Evolutionary conservation across 2,113 vertebrate species (phyloP), one percentile per base, ranked within the genome.

Genomic region (Tragulus kanchil): DNA sequence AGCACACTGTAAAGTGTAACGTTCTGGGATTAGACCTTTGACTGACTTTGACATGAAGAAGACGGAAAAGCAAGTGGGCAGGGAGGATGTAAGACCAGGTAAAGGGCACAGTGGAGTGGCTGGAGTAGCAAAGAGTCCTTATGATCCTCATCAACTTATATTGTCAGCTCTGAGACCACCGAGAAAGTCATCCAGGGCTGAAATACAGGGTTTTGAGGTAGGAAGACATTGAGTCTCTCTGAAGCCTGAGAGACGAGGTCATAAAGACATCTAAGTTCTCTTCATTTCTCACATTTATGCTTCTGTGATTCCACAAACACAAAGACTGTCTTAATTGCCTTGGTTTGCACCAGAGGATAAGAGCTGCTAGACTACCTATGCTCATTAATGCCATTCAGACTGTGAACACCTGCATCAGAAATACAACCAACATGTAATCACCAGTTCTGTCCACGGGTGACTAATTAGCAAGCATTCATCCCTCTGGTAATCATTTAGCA

Each of bases 381-480:
- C 62, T 96, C 52, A 82, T 50, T 78, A 93, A 90, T 90, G 69
- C 21, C 71, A 95, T 85, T 96, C 54, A 85, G 89, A 73, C 90
- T 65, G 90, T 54, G 50, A 94, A 64, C 36, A 96, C 85, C 83
- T 97, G 95, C 78, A 64, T 65, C 71, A 86, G 86, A 78, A 95
- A 78, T n/a, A 58, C 4, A 50, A 59, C 12, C 15, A 48, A 69
- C 45, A 87, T 4, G 52, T 36, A 94, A 88, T 79, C 36, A 89
- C 54, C 25, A 3, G 21, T 73, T 25, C 26, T n/a, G 62, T 88
- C 54, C 77, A 58, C 7, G 65, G 61, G 64, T 85, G 36, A 93
- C 58, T 97, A 93, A 96, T 85, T 78, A 96, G 59, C 23, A 17
- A 78, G 19, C 28, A 89, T 78, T 85, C 21, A 86, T 62, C 17